A percentile compares a stretch with the other conserved stretches of the same genome.
phyloP scores from a whole-genome alignment of 2,113 vertebrate genomes.

The Scartelaos histophorus region DNA sequence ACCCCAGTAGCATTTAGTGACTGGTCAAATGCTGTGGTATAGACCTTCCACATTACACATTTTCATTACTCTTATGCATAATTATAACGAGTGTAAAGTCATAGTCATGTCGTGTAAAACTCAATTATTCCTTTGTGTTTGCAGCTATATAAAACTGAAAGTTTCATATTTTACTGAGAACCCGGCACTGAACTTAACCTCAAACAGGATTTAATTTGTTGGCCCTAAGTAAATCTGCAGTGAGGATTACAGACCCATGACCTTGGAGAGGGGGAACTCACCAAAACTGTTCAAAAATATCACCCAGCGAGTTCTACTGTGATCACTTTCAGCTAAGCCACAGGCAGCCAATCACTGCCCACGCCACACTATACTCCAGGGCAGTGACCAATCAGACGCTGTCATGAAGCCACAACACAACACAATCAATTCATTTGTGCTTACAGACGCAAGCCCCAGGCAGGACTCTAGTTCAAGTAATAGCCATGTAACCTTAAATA shows the following conservation, averaged over 20 bases:
- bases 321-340: constrained; percentile 44
- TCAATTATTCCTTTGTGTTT: too few relatives aligned
- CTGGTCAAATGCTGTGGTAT: background rate
- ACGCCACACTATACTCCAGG: constrained; percentile 37
- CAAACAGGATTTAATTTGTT: constrained; percentile 57
- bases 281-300: constrained; percentile 9
- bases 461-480: constrained; percentile 5
- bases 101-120: too few relatives aligned
- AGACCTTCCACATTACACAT: too few relatives aligned
- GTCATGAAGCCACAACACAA: constrained; percentile 32
- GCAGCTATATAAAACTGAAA: constrained; percentile 7
- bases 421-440: constrained; percentile 41
- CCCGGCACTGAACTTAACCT: constrained; percentile 31
- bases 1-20: background rate
- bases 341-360: constrained; percentile 7
- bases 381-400: constrained; percentile 54
- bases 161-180: constrained; percentile 23
- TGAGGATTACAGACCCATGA: constrained; percentile 31
- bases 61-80: too few relatives aligned
- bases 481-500: constrained; percentile 22
- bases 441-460: constrained; percentile 37
- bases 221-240: constrained; percentile 51
- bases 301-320: constrained; percentile 28
- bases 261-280: constrained; percentile 31
- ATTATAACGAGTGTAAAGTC: too few relatives aligned